Conservation (phyloP, 53 echinoderm and acorn worm genomes). For the Stichopus horrens region DNA sequence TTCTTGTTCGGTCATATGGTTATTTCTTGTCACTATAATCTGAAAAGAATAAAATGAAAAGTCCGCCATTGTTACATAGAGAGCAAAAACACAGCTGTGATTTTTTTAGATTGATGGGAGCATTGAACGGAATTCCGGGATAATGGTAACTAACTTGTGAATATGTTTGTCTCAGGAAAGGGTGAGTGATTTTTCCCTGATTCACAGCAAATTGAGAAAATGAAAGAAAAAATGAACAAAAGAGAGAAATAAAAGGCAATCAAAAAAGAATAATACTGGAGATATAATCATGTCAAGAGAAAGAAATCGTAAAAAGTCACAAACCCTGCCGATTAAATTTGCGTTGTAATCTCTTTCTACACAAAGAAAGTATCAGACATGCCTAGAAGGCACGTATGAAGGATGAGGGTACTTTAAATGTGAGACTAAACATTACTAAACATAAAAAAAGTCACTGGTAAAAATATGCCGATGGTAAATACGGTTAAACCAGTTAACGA, state of each 20-base stretch:
- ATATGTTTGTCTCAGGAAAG: background rate
- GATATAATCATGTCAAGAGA: no score
- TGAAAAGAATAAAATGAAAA: background rate
- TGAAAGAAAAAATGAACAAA: background rate
- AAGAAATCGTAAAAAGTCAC: no score
- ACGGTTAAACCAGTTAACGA: no score
- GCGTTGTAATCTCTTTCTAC: no score
- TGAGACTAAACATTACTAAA: no score
- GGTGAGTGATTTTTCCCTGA: background rate
- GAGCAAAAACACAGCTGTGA: constrained; percentile 29
- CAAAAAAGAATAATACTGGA: background rate
- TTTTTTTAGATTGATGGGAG: constrained; percentile 15
- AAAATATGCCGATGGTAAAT: no score
- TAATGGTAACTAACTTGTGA: background rate
- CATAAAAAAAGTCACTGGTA: no score
- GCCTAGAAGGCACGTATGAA: no score
- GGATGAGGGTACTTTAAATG: no score
- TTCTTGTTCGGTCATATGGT: background rate
- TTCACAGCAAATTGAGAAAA: background rate
- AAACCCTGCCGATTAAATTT: no score
- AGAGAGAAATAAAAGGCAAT: background rate
- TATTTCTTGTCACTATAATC: background rate
- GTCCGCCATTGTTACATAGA: constrained; percentile 6
- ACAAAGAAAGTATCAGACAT: no score
- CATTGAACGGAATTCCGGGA: background rate